Evolutionary conservation across 2,888 invertebrate genomes (phyloP).

Genomic region (Entomobrya multifasciata): DNA sequence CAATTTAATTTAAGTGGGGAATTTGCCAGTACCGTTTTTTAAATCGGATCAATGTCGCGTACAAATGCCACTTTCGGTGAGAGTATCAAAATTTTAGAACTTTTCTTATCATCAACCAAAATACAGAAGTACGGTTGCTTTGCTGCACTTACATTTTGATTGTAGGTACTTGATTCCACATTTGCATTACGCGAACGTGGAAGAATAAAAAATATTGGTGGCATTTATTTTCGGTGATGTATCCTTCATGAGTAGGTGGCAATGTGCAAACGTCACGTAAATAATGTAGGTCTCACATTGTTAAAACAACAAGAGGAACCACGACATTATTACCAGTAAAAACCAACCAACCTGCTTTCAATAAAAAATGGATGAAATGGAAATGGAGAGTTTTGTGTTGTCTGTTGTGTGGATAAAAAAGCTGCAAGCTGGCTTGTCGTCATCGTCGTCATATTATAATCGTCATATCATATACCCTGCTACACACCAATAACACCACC

Average conservation of each 20-base stretch:
- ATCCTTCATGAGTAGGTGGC: conserved; percentile 42
- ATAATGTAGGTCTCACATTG: neutral
- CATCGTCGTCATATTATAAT: conserved; percentile 40
- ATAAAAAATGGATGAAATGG: conserved; percentile 9
- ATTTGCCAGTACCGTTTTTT: too few relatives aligned
- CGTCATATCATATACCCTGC: conserved; percentile 11
- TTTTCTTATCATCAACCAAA: too few relatives aligned
- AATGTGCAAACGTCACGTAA: conserved; percentile 24
- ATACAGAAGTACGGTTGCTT: too few relatives aligned
- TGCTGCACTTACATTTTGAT: too few relatives aligned
- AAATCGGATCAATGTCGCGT: too few relatives aligned
- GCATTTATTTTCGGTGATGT: conserved; percentile 2
- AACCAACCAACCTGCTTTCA: neutral
- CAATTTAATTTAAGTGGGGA: too few relatives aligned
- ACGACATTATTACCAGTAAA: neutral
- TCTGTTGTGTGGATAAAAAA: conserved; percentile 10
- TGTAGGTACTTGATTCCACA: too few relatives aligned
- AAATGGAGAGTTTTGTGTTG: neutral
- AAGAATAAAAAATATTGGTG: neutral
- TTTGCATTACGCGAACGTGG: too few relatives aligned
- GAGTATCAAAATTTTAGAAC: too few relatives aligned
- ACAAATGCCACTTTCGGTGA: too few relatives aligned
- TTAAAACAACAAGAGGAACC: neutral
- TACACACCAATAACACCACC: conserved; percentile 28
- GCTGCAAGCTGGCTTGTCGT: conserved; percentile 36